Percentiles rank a stretch among this genome's conserved stretches.
Evolutionary conservation across 2,797 vertebrate species (phyloP).

Genomic region (Mormyrus hasselquistii): DNA sequence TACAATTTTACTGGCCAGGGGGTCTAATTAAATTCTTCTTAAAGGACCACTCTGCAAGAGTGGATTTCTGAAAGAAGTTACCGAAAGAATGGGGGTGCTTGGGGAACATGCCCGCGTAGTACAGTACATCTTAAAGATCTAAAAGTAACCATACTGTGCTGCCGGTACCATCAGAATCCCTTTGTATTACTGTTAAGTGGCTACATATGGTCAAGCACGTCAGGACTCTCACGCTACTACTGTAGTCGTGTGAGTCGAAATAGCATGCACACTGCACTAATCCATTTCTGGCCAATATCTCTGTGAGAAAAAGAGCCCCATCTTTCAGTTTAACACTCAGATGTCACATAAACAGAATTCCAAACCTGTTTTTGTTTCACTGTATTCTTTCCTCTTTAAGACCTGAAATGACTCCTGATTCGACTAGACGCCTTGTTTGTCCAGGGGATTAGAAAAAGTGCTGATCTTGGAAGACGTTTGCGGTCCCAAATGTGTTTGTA

Average conservation of each 20-base stretch:
- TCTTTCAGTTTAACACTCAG: slow-evolving; percentile 8
- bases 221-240: background rate
- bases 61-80: background rate
- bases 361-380: slow-evolving; percentile 5
- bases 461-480: background rate
- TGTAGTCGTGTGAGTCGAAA: slow-evolving; percentile 18
- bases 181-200: slow-evolving; percentile 21
- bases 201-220: slow-evolving; percentile 17
- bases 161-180: slow-evolving; percentile 14
- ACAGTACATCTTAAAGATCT: slow-evolving; percentile 19
- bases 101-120: background rate
- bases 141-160: slow-evolving; percentile 19
- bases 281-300: slow-evolving; percentile 23
- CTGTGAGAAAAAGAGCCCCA: slow-evolving; percentile 10
- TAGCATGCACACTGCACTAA: slow-evolving; percentile 3
- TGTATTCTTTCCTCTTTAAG: background rate
- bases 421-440: background rate
- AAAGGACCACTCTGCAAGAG: background rate
- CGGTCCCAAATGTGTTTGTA: background rate
- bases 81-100: background rate
- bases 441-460: background rate
- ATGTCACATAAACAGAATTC: slow-evolving; percentile 12
- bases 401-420: background rate
- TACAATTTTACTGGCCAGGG: background rate
- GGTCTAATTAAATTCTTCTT: background rate